Evolutionary conservation across 35 echinoderm and acorn worm species (phyloP).

Genomic region (Lytechinus pictus): DNA sequence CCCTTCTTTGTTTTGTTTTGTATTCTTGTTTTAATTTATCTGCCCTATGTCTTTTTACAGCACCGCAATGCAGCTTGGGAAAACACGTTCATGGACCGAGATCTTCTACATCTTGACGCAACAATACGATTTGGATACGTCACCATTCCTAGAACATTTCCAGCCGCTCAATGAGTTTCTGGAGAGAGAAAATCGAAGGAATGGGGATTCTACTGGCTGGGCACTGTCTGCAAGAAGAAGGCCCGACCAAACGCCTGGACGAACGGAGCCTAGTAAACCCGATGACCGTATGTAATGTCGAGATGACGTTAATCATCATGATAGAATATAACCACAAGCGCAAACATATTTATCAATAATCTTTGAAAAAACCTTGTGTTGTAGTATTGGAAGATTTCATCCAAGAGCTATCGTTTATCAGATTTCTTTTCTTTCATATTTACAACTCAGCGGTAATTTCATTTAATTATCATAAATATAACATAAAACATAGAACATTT

Average conservation of each 20-base stretch:
- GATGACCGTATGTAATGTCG: background rate
- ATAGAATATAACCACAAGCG: background rate
- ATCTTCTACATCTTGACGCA: background rate
- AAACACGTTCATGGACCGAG: slow-evolving; percentile 11
- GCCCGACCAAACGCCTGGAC: background rate
- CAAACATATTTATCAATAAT: too few species aligned
- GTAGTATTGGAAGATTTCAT: too few species aligned
- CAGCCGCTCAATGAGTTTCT: slow-evolving; percentile 16
- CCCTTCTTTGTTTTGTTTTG: background rate
- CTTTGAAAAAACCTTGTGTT: too few species aligned
- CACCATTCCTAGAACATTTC: background rate
- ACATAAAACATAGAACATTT: too few species aligned
- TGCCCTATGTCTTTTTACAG: background rate
- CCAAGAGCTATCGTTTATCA: too few species aligned
- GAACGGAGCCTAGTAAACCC: background rate
- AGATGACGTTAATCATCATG: background rate
- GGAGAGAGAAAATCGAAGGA: background rate
- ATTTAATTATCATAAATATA: too few species aligned
- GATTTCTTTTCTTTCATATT: too few species aligned
- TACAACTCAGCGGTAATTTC: too few species aligned
- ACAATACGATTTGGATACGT: background rate
- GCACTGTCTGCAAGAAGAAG: background rate
- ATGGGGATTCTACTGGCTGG: slow-evolving; percentile 5
- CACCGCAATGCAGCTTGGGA: slow-evolving; percentile 22
- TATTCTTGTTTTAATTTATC: background rate